A percentile compares a stretch with the other conserved stretches of the same genome.
Conservation (phyloP, 2,113 vertebrate species). For the Gymnobelideus leadbeateri region DNA sequence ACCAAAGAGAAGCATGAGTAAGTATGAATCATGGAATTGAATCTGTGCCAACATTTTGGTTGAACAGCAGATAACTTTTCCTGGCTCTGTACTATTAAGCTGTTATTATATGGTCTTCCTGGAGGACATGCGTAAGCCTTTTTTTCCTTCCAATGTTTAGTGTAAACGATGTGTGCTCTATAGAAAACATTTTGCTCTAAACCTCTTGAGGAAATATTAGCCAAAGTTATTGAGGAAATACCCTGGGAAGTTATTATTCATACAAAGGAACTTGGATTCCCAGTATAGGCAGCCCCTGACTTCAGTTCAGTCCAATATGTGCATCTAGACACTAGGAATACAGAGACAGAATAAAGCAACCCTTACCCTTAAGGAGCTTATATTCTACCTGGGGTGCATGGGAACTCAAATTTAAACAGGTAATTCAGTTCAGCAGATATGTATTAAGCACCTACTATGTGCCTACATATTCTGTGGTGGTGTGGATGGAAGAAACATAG, state of each 20-base stretch:
- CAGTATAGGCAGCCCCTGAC: not conserved
- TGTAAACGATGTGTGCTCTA: slow-evolving; percentile 12
- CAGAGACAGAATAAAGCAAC: not conserved
- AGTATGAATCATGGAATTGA: slow-evolving; percentile 20
- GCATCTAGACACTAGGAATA: not conserved
- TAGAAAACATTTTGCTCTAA: slow-evolving; percentile 34
- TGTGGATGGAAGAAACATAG: not conserved
- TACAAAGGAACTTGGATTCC: not conserved
- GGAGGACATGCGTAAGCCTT: not conserved
- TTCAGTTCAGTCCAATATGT: not conserved
- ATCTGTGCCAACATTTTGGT: slow-evolving; percentile 42
- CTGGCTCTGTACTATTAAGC: slow-evolving; percentile 17
- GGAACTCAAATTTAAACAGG: not conserved
- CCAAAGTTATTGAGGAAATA: slow-evolving; percentile 25
- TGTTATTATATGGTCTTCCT: slow-evolving; percentile 22
- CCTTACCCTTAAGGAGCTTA: not conserved
- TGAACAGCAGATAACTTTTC: slow-evolving; percentile 29
- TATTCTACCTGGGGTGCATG: not conserved
- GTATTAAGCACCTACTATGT: not conserved
- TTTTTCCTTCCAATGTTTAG: slow-evolving; percentile 32
- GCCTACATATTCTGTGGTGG: not conserved
- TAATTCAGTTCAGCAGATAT: not conserved
- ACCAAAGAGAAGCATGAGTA: slow-evolving; percentile 26
- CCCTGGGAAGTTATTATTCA: slow-evolving; percentile 35
- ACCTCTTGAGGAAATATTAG: slow-evolving; percentile 43